A percentile compares a stretch with the other conserved stretches of the same genome.
Conservation (phyloP, 2,888 invertebrate species). For the Acrobasis suavella region DNA sequence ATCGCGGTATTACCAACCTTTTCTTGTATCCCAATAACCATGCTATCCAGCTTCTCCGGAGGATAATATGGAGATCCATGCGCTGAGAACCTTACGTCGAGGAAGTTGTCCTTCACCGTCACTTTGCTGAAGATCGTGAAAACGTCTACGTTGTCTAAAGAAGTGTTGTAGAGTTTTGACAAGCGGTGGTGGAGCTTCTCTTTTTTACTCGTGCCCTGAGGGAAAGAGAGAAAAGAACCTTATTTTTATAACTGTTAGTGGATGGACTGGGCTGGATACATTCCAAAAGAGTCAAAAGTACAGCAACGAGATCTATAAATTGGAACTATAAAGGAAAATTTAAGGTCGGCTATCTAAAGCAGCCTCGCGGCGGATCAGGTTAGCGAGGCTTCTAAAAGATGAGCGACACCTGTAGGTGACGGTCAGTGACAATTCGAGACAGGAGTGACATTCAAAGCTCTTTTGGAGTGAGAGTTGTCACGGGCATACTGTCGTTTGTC, state of each 20-base stretch:
- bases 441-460: too few species aligned
- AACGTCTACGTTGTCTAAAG: conserved; percentile 93
- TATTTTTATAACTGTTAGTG: background rate
- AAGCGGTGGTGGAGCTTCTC: conserved; percentile 84
- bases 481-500: too few species aligned
- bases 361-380: too few species aligned
- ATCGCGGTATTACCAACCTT: conserved; percentile 72
- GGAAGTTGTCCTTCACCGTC: conserved; percentile 82
- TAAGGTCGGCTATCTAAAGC: too few species aligned
- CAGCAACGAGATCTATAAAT: too few species aligned
- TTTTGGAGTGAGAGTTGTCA: too few species aligned
- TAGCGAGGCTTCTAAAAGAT: too few species aligned
- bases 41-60: conserved; percentile 93
- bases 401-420: too few species aligned
- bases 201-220: conserved; percentile 86
- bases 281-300: too few species aligned
- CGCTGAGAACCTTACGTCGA: conserved; percentile 95
- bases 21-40: conserved; percentile 87
- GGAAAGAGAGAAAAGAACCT: conserved; percentile 28
- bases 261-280: background rate
- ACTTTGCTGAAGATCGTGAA: conserved; percentile 93
- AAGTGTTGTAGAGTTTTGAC: conserved; percentile 88
- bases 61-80: conserved; percentile 97
- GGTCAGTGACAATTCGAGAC: too few species aligned
- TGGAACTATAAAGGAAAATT: too few species aligned